Conservation (phyloP, 2,113 vertebrate genomes). For the Corythornis madagascariensis region DNA sequence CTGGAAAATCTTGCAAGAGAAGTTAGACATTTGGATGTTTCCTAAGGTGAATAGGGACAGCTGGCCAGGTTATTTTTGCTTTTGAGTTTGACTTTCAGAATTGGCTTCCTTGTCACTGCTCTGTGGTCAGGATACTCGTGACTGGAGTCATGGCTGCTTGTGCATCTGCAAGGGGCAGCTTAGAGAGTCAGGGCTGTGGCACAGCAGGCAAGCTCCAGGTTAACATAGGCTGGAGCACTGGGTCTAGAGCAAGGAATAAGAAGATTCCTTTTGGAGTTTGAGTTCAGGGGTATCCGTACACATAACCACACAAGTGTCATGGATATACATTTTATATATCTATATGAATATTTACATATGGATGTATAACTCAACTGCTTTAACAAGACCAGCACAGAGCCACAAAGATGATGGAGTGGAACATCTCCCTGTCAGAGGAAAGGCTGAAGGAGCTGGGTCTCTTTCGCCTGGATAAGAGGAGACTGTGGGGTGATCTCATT, state of each 20-base stretch:
- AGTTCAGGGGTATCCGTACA: no score
- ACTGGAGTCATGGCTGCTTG: not conserved
- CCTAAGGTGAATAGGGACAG: not conserved
- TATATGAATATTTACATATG: no score
- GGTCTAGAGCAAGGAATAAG: not conserved
- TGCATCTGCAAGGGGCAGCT: not conserved
- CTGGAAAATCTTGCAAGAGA: not conserved
- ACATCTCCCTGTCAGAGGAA: no score
- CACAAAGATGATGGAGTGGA: no score
- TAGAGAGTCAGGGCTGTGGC: not conserved
- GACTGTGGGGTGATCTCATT: no score
- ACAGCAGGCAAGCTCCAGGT: not conserved
- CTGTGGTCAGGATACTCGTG: not conserved
- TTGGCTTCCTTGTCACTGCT: not conserved
- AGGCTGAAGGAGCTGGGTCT: no score
- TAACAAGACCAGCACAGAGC: no score
- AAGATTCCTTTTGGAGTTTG: no score
- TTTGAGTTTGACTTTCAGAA: not conserved
- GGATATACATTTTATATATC: no score
- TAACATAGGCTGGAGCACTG: not conserved
- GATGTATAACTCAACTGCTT: no score
- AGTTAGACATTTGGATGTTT: not conserved
- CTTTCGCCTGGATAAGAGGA: no score
- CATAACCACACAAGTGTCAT: no score
- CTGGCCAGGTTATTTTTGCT: not conserved